Evolutionary conservation across 2,113 vertebrate species (phyloP).

Genomic region (Anarhynchus alexandrinus): DNA sequence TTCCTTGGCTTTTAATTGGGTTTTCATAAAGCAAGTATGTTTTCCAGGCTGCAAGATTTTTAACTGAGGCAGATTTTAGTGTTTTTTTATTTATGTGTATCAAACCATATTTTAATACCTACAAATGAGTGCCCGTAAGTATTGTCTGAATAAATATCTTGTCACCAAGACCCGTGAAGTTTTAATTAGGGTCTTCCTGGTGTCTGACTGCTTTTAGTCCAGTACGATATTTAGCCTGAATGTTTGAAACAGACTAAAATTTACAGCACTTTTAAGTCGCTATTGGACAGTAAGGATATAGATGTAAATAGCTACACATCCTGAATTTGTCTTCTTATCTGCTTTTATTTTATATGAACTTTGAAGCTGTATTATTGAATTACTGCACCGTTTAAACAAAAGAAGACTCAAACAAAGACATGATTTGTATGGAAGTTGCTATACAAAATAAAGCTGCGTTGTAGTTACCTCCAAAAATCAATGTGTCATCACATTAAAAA

Average conservation of each 20-base stretch:
- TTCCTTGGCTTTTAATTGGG: background rate
- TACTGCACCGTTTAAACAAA: conserved; percentile 4
- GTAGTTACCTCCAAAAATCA: background rate
- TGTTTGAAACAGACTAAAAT: background rate
- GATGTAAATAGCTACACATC: background rate
- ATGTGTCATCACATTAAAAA: conserved; percentile 3
- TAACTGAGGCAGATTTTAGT: background rate
- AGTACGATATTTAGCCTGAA: background rate
- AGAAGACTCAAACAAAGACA: background rate
- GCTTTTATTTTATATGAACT: conserved; percentile 21
- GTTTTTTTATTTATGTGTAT: background rate
- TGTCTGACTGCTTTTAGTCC: background rate
- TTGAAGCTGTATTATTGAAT: background rate
- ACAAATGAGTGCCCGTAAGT: background rate
- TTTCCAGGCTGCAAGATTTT: background rate
- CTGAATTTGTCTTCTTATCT: background rate
- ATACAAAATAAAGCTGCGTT: conserved; percentile 29
- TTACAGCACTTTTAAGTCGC: background rate
- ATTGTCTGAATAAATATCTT: background rate
- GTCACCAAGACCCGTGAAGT: background rate
- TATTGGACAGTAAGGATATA: background rate
- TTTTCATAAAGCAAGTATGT: background rate
- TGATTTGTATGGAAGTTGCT: background rate
- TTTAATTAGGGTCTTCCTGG: background rate
- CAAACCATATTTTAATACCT: background rate